Evolutionary conservation across 2,113 vertebrate genomes (phyloP), one percentile per base, ranked within the genome.

Genomic region (Fulmarus glacialis): DNA sequence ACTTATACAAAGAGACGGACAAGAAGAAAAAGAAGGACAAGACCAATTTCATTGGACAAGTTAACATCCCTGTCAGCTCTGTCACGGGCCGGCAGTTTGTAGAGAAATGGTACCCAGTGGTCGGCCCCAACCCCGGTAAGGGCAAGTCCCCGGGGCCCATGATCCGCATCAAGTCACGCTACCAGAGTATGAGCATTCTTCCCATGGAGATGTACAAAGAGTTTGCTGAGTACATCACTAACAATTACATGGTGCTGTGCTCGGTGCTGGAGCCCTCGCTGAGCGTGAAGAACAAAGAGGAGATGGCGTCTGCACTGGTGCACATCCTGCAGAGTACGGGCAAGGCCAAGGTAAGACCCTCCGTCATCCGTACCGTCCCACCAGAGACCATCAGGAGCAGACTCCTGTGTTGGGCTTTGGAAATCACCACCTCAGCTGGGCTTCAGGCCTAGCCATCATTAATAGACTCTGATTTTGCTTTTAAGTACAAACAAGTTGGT

Each of bases 141-240:
- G 99, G 99, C 93, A 99, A 99, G 91, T 96, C 99, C 11, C 97
- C 99, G 0, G 99, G 99, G 21, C 99, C 99, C 66, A 99, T 99
- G 99, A 99, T 99, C 94, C 98, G 99, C 85, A 99, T 99, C 98
- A 99, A 99, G 90, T 98, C 99, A 0, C 99, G 99, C 90, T 99
- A 99, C 98, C 99, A 99, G 97, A 99, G 99, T 72, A 99, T 99
- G 98, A 99, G 97, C 98, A 99, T 99, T 79, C 99, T 99, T 30
- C 99, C 99, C 95, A 99, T 99, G 99, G 99, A 99, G 98, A 99
- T 99, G 99, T 99, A 99, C 98, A 99, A 99, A 93, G 99, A 99
- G 98, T 99, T 99, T 56, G 99, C 99, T 0, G 99, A 99, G 96
- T 99, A 99, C 98, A 99, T 99, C 98, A 99, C 99, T 74, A 99